phyloP scores from a whole-genome alignment of 2,888 invertebrate genomes.

The Volucella bombylans region DNA sequence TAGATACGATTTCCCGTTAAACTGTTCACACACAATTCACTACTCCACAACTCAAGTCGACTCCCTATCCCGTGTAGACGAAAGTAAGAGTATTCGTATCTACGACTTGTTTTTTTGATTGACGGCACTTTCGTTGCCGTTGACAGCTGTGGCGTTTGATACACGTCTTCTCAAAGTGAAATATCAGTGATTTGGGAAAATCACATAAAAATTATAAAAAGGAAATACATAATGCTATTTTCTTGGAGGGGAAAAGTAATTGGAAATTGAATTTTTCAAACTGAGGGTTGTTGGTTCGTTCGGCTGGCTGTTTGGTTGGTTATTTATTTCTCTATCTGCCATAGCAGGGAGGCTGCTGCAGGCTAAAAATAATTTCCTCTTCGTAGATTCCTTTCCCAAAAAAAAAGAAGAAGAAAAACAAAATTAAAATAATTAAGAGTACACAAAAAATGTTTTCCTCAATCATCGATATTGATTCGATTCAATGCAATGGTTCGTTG shows the following conservation, averaged over 20 bases:
- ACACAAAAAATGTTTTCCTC: slow-evolving; percentile 12
- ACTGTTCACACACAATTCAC: not conserved
- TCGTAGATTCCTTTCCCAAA: slow-evolving; percentile 15
- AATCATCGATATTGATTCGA: slow-evolving; percentile 27
- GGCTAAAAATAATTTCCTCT: slow-evolving; percentile 55
- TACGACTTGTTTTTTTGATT: not conserved
- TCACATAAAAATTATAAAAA: slow-evolving; percentile 19
- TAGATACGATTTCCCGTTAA: slow-evolving; percentile 5
- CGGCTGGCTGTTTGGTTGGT: too few species aligned
- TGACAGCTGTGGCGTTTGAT: slow-evolving; percentile 19
- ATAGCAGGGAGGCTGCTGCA: not conserved
- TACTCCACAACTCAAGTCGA: not conserved
- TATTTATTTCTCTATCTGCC: not conserved
- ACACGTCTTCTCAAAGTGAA: slow-evolving; percentile 37
- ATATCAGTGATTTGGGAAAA: slow-evolving; percentile 40
- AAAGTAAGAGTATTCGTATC: slow-evolving; percentile 13
- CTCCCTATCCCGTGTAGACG: too few species aligned
- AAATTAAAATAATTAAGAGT: too few species aligned
- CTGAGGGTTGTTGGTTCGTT: not conserved
- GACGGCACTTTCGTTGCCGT: slow-evolving; percentile 5
- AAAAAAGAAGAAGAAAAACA: too few species aligned
- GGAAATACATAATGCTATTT: slow-evolving; percentile 22
- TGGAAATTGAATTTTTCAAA: slow-evolving; percentile 37
- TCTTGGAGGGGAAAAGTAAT: slow-evolving; percentile 33
- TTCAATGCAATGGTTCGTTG: slow-evolving; percentile 4